Evolutionary conservation across 1,140 invertebrate species (phyloP), one percentile per base, ranked within the genome.

Genomic region (Drosophila orosa): DNA sequence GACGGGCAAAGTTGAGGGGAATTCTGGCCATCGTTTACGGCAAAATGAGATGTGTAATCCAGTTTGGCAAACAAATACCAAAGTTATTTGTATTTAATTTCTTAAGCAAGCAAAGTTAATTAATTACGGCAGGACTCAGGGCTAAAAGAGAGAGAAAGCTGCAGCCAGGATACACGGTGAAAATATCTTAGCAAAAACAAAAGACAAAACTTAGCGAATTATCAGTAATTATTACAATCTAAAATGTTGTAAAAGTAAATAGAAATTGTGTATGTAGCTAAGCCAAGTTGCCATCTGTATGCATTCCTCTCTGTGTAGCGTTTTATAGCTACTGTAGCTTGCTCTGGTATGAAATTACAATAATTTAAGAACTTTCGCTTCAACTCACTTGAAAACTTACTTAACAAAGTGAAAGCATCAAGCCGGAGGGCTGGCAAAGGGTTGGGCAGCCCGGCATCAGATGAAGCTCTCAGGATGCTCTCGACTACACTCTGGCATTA

Each of bases 31-130:
- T 80, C 59, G 62, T 71, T 80, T 77, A 58, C 40, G 59, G 66
- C 58, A 54, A 86, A 87, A 82, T 69, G 76, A 52, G 78, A 75
- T 82, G 74, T 67, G 74, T 65, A 78, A 86, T 86, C 77, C 77
- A 63, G 77, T 84, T 84, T 67, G 76, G 84, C 74, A 89, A 78
- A 89, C 80, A 89, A 84, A 89, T 80, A 82, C 74, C 80, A 80
- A 87, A 89, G 84, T 69, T 89, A 87, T 89, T 89, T 89, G 84
- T 78, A 72, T 84, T 89, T 80, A 82, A 89, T 89, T 84, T 84
- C 84, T 66, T 66, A 80, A 39, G 74, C 73, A 84, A 84, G 80
- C 84, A 84, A 80, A 89, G 68, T 89, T 80, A 89, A 89, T 89
- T 89, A 89, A 89, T 89, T 84, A 89, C 77, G 48, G 52, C 48